Base-by-base conservation (phyloP, 1,140 invertebrate species). In the Geopemphigus sp. region DNA sequence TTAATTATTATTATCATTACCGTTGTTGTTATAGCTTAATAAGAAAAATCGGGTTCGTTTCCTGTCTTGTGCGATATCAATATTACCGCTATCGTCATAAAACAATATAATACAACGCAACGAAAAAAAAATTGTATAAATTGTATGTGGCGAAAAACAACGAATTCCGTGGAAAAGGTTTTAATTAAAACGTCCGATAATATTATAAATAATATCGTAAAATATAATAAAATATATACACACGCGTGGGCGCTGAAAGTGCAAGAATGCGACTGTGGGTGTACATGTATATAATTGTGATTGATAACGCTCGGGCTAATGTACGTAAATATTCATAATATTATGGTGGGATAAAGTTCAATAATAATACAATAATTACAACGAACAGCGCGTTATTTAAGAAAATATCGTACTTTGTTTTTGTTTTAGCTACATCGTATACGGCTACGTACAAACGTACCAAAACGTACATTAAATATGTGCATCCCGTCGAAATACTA, bases 141-240 rank as follows among this genome's bases (percentile, higher is more conserved):
- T 39, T 39, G 8, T 39, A 39, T 47, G 24, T n/a, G 19, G 12
- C 39, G 45, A 47, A 68, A 68, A 68, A 68, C 22, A 68, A 47
- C 64, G 47, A 66, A 22, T 11, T 66, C 45, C 14, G 3, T 68
- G 47, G 32, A 22, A 47, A 47, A 15, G n/a, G n/a, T 47, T 68
- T 68, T 68, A 68, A 68, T 68, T 68, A 68, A 68, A 68, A 11
- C 0, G 12, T 39, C 39, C 22, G 64, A 68, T 68, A 68, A 24
- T 45, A 61, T 22, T 39, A 39, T 39, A 8, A 39, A 39, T 39
- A 39, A 39, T 39, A 39, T 39, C 32, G 32, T 39, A 39, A 39
- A 39, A 4, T 24, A 45, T 45, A 66, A 45, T 24, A 22, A 39
- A 39, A 39, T 39, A 39, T 4, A 4, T 4, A 39, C 8, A n/a